phyloP scores from a whole-genome alignment of 2,888 invertebrate species.

The Tineola bisselliella region DNA sequence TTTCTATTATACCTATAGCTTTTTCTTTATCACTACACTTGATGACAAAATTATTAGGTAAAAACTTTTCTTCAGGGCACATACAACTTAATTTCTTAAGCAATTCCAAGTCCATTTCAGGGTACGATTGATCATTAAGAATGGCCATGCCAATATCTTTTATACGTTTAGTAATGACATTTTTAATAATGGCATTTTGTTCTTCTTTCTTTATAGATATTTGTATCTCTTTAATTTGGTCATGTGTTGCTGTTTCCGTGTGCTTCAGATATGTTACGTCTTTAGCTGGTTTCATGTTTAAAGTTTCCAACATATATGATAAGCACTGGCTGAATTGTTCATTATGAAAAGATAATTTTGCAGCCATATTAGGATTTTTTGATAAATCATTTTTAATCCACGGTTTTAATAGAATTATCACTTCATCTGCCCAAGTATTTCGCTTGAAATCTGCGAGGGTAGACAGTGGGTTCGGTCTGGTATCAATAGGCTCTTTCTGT shows the following conservation, averaged over 20 bases:
- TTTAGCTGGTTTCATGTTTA: slow-evolving; percentile 27
- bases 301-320: slow-evolving; percentile 34
- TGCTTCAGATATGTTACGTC: slow-evolving; percentile 39
- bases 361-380: slow-evolving; percentile 46
- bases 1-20: slow-evolving; percentile 44
- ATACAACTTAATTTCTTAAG: slow-evolving; percentile 44
- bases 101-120: slow-evolving; percentile 29
- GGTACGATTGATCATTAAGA: slow-evolving; percentile 46
- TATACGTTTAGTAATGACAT: slow-evolving; percentile 47
- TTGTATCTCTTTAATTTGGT: slow-evolving; percentile 20
- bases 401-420: slow-evolving; percentile 40
- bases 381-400: slow-evolving; percentile 41
- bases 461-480: slow-evolving; percentile 36
- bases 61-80: slow-evolving; percentile 43
- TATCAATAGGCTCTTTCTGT: slow-evolving; percentile 38
- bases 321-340: slow-evolving; percentile 43
- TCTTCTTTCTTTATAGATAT: slow-evolving; percentile 31
- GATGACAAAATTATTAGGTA: slow-evolving; percentile 22
- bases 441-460: slow-evolving; percentile 43
- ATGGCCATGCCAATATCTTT: slow-evolving; percentile 50
- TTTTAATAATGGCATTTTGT: slow-evolving; percentile 38
- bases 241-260: slow-evolving; percentile 20
- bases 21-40: slow-evolving; percentile 19
- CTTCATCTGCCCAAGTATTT: slow-evolving; percentile 49
- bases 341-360: slow-evolving; percentile 49